These are phyloP conservation scores for Ptilorrhoa leucosticta DNA, from an alignment of 2,113 vertebrate genomes.

Conservation along the genomic window DNA sequence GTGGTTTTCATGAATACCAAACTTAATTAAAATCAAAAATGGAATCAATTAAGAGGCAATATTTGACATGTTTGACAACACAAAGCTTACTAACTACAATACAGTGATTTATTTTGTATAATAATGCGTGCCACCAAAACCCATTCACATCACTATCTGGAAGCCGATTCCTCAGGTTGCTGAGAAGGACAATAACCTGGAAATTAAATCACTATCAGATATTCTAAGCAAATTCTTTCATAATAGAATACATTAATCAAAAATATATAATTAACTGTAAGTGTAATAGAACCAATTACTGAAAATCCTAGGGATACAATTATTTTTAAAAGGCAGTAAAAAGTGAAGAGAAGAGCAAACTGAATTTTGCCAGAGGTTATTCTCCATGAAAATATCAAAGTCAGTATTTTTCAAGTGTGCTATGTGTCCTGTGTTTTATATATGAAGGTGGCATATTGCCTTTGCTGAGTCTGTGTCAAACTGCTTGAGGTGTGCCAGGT, in stretches of 20 bases:
- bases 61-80: not conserved
- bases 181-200: slow-evolving; percentile 3
- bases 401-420: not conserved
- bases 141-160: not conserved
- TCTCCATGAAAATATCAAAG: not conserved
- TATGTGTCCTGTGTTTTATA: not conserved
- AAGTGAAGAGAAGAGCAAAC: slow-evolving; percentile 20
- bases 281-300: slow-evolving; percentile 25
- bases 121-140: not conserved
- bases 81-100: not conserved
- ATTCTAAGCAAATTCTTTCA: slow-evolving; percentile 34
- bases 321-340: slow-evolving; percentile 45
- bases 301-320: slow-evolving; percentile 26
- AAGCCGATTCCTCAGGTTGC: not conserved
- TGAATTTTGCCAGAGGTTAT: slow-evolving; percentile 34
- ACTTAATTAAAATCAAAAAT: not conserved
- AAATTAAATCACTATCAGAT: slow-evolving; percentile 48
- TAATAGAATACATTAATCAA: slow-evolving; percentile 43
- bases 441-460: not conserved
- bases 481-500: not conserved
- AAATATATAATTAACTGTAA: slow-evolving; percentile 40
- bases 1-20: not conserved
- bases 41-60: not conserved
- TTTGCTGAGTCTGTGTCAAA: not conserved
- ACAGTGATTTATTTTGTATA: not conserved